Conservation (phyloP, 2,888 invertebrate genomes). For the Chaitophorus viminalis region DNA sequence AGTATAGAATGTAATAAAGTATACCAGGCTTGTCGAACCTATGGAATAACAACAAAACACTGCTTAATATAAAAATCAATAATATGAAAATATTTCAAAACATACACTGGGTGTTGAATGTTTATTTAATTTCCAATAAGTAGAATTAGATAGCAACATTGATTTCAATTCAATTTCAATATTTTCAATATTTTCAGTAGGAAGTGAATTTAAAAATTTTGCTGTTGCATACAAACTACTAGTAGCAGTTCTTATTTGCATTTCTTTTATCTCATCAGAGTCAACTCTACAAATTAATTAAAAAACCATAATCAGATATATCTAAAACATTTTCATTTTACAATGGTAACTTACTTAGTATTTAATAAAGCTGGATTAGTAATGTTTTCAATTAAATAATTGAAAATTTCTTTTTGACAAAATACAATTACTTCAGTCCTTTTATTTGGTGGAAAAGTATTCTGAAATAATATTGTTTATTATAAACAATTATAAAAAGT, state of each 20-base stretch:
- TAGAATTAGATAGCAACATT: slow-evolving; percentile 44
- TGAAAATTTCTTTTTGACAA: slow-evolving; percentile 83
- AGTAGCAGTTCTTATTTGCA: slow-evolving; percentile 58
- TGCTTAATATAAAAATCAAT: slow-evolving; percentile 3
- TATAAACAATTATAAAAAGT: no score
- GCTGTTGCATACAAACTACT: slow-evolving; percentile 55
- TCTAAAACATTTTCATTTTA: neutral
- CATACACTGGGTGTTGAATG: slow-evolving; percentile 56
- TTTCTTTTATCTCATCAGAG: slow-evolving; percentile 52
- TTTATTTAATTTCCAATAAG: slow-evolving; percentile 56
- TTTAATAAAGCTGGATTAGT: slow-evolving; percentile 64
- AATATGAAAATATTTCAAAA: neutral
- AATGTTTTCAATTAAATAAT: slow-evolving; percentile 78
- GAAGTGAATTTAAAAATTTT: slow-evolving; percentile 41
- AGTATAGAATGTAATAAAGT: slow-evolving; percentile 56
- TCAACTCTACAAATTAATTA: slow-evolving; percentile 25
- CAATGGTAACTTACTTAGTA: slow-evolving; percentile 32
- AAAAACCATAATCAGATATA: neutral
- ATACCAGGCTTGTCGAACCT: slow-evolving; percentile 58
- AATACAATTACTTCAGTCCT: slow-evolving; percentile 81
- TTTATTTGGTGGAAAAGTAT: slow-evolving; percentile 83
- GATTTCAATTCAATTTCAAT: slow-evolving; percentile 58
- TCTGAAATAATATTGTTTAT: slow-evolving; percentile 68
- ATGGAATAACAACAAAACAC: neutral
- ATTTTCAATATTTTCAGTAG: slow-evolving; percentile 42